These are phyloP conservation scores for Himalopsyche japonica DNA, from an alignment of 2,888 invertebrate genomes.

Conservation along the genomic window DNA sequence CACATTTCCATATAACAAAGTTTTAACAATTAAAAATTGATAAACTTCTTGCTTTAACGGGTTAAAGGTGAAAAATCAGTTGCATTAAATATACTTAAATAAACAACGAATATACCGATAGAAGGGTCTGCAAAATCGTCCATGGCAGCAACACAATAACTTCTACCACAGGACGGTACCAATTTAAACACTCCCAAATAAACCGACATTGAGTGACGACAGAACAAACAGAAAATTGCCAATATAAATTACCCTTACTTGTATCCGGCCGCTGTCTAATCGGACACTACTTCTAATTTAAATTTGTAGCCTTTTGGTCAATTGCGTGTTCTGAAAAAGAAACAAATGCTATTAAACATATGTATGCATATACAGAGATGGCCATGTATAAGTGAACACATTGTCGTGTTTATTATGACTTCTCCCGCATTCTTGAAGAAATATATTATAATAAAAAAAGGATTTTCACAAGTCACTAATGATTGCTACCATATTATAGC, in stretches of 20 bases:
- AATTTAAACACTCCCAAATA: not conserved
- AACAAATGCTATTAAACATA: no score
- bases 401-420: no score
- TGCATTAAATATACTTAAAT: not conserved
- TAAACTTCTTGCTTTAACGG: not conserved
- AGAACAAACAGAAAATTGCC: not conserved
- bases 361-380: no score
- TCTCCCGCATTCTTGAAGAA: not conserved
- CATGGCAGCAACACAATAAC: not conserved
- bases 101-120: not conserved
- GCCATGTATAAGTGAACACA: no score
- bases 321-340: not conserved
- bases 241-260: not conserved
- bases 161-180: not conserved
- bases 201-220: not conserved
- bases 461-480: not conserved
- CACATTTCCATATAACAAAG: no score
- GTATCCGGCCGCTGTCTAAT: not conserved
- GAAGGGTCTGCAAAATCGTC: not conserved
- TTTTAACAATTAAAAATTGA: no score
- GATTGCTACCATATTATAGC: not conserved
- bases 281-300: not conserved
- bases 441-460: not conserved
- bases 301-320: not conserved
- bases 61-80: not conserved